Base-by-base conservation (phyloP, 2,888 invertebrate genomes). In the Calephelis perditalis region DNA sequence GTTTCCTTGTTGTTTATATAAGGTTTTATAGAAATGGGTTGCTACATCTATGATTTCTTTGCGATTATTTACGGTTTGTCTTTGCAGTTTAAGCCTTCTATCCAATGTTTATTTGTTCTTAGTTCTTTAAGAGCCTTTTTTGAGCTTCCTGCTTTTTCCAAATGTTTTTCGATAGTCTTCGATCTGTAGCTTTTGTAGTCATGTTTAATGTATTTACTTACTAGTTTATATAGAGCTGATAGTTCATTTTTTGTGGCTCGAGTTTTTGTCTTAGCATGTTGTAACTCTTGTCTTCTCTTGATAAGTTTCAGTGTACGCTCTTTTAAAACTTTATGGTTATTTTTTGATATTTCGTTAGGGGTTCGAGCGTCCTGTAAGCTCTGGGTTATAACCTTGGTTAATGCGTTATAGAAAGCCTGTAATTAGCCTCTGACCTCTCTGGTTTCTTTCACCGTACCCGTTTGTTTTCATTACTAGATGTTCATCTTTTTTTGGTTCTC, bases 81-180 rank as follows among this genome's bases (percentile, higher is more conserved):
- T 35, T 58, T 43, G 15, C 57, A 7, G n/a, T 55, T 56, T 61
- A 60, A 61, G 11, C 61, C 15, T 11, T 64, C 64, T 57, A 64
- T 66, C 63, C 63, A 66, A 11, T 44, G 11, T 59, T 62, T 63
- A 37, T 60, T 47, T 62, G 60, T 60, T 62, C 59, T 61, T 56
- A 66, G 56, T 58, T 64, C 62, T 58, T 63, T 66, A 9, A 58
- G 56, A n/a, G 59, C 62, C 9, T 57, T 62, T 62, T 63, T 63
- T 45, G 59, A 47, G 57, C 59, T 62, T 40, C 63, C 60, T 52
- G 58, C 43, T 57, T 47, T 37, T 59, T 58, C 52, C 12, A 64
- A 44, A 49, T 66, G 55, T 58, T 60, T 62, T 59, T 65, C 55
- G 11, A 65, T 61, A 46, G 59, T 62, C 15, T 57, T 59, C 35